These are phyloP conservation scores for Tetheella fluctuosa DNA, from an alignment of 2,888 invertebrate genomes.

Conservation along the genomic window DNA sequence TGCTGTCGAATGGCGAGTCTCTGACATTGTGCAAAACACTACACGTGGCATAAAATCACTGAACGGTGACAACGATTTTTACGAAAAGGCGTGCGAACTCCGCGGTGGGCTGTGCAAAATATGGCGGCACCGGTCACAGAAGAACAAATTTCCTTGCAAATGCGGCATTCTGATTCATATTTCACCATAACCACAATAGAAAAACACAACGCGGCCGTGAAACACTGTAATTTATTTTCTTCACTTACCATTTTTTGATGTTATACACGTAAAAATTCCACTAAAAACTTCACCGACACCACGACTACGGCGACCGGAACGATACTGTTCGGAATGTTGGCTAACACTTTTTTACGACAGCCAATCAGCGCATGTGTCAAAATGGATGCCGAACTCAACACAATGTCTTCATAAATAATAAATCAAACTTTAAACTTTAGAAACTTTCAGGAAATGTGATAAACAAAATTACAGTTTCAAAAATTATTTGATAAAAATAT, in stretches of 20 bases:
- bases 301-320: constrained; percentile 83
- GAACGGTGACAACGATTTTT: constrained; percentile 78
- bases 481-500: constrained; percentile 17
- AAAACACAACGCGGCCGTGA: constrained; percentile 60
- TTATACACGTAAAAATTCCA: constrained; percentile 81
- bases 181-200: constrained; percentile 45
- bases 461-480: not conserved
- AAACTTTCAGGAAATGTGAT: not conserved
- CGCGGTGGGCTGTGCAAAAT: constrained; percentile 77
- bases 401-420: constrained; percentile 43
- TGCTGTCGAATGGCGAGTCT: constrained; percentile 32
- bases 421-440: not conserved
- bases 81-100: constrained; percentile 81
- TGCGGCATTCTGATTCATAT: constrained; percentile 50
- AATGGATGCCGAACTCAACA: constrained; percentile 60
- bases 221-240: constrained; percentile 71
- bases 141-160: constrained; percentile 58
- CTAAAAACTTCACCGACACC: constrained; percentile 81
- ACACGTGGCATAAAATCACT: constrained; percentile 83
- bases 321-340: constrained; percentile 81
- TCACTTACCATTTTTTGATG: constrained; percentile 84
- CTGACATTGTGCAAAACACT: constrained; percentile 57
- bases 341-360: constrained; percentile 63
- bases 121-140: constrained; percentile 82
- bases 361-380: constrained; percentile 83